These are phyloP conservation scores for Musca vetustissima DNA, from an alignment of 1,140 invertebrate species.

Conservation along the genomic window DNA sequence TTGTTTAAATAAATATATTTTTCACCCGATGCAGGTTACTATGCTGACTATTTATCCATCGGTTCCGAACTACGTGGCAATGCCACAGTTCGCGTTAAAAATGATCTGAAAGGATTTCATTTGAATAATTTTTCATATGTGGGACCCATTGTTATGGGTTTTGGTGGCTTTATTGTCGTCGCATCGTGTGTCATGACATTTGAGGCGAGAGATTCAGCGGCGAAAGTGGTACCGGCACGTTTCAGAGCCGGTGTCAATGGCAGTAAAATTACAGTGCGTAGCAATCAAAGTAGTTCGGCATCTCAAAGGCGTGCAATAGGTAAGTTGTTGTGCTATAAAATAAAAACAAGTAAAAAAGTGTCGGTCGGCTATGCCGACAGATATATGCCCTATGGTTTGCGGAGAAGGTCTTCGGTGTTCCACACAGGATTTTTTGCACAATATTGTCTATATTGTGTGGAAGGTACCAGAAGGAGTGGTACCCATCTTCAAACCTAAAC, in stretches of 20 bases:
- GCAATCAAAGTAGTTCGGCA: constrained; percentile 53
- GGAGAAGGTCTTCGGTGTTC: too few relatives aligned
- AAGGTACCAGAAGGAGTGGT: too few relatives aligned
- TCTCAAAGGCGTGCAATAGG: constrained; percentile 56
- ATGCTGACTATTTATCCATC: constrained; percentile 77
- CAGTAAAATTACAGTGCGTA: constrained; percentile 45
- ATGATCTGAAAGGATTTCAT: constrained; percentile 78
- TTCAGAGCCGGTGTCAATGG: constrained; percentile 61
- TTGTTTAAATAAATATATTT: too few relatives aligned
- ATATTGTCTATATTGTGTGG: too few relatives aligned
- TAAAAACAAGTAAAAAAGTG: too few relatives aligned
- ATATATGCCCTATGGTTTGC: too few relatives aligned
- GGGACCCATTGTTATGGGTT: constrained; percentile 90
- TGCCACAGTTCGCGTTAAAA: constrained; percentile 74
- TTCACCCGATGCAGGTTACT: constrained; percentile 69
- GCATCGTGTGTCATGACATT: constrained; percentile 95
- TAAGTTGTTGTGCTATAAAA: constrained; percentile 34
- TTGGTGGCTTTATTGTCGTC: constrained; percentile 90
- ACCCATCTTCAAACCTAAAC: too few relatives aligned
- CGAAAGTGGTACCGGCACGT: constrained; percentile 80
- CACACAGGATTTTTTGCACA: too few relatives aligned
- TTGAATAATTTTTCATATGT: constrained; percentile 89
- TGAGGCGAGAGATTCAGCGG: constrained; percentile 83
- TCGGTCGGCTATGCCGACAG: too few relatives aligned
- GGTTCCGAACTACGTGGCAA: constrained; percentile 75